A percentile compares a stretch with the other conserved stretches of the same genome.
phyloP scores from a whole-genome alignment of 2,113 vertebrate genomes.

The Vireo altiloquus region DNA sequence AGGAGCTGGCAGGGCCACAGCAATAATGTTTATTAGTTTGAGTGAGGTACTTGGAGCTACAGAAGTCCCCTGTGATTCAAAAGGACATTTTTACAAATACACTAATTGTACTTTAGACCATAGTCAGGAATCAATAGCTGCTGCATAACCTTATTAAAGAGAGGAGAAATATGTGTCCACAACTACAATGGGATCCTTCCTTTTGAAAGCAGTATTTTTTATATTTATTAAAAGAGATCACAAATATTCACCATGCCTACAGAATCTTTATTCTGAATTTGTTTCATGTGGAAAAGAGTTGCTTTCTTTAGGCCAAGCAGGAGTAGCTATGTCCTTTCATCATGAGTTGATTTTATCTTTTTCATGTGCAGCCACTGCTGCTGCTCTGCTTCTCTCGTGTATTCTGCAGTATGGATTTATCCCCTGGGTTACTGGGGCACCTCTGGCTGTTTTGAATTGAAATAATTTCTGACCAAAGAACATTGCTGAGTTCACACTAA shows the following conservation, averaged over 20 bases:
- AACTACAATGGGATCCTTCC: neutral
- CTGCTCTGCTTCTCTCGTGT: neutral
- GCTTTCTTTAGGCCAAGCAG: conserved; percentile 9
- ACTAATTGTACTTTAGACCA: neutral
- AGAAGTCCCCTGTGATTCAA: conserved; percentile 13
- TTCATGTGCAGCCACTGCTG: neutral
- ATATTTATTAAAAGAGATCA: neutral
- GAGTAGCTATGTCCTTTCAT: neutral
- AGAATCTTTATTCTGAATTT: conserved; percentile 15
- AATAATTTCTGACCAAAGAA: neutral
- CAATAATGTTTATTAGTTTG: neutral
- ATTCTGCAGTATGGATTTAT: neutral
- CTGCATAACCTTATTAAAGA: conserved; percentile 19
- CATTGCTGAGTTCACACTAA: neutral
- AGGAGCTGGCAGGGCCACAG: neutral
- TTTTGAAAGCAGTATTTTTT: conserved; percentile 16
- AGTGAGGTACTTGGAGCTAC: neutral
- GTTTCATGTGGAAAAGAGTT: neutral
- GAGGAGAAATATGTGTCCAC: conserved; percentile 3
- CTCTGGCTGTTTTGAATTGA: neutral
- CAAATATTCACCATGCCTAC: neutral
- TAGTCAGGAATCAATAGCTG: conserved; percentile 29
- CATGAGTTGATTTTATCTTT: conserved; percentile 19
- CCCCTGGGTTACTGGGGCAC: neutral
- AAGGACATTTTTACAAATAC: neutral